Evolutionary conservation across 2,888 invertebrate species (phyloP).

Genomic region (Caenorhabditis becei): DNA sequence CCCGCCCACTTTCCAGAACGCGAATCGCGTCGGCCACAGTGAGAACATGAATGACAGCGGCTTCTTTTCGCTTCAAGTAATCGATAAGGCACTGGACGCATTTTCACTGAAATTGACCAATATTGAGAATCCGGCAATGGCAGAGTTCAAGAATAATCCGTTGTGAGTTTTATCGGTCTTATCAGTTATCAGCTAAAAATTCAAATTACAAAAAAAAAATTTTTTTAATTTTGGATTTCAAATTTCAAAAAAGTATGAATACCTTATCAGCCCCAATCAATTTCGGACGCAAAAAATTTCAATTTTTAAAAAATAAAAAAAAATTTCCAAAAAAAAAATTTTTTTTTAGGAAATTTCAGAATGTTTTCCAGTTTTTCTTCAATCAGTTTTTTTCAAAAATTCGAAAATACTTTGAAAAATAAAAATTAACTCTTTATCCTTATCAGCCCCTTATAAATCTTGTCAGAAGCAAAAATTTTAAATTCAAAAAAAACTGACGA

Average conservation of each 20-base stretch:
- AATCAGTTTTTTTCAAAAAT: conserved; percentile 5
- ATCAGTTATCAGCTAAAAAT: too few species aligned
- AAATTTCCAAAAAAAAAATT: too few species aligned
- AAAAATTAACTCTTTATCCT: too few species aligned
- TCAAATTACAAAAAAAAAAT: too few species aligned
- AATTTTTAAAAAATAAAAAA: too few species aligned
- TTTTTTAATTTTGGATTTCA: too few species aligned
- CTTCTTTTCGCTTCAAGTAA: conserved; percentile 89
- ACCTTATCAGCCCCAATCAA: neutral
- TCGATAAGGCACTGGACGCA: conserved; percentile 62
- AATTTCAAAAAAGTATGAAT: neutral
- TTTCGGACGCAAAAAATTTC: conserved; percentile 5
- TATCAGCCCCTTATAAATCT: too few species aligned
- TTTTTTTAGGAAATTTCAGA: neutral
- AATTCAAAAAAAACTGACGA: neutral
- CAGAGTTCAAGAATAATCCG: conserved; percentile 84
- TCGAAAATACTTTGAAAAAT: too few species aligned
- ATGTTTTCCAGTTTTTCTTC: neutral
- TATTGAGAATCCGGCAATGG: conserved; percentile 85
- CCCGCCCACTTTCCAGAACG: neutral
- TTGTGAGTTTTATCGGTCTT: conserved; percentile 34
- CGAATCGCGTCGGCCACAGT: conserved; percentile 81
- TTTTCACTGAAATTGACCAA: conserved; percentile 88
- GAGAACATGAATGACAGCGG: conserved; percentile 90
- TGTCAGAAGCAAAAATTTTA: neutral